phyloP scores from a whole-genome alignment of 2,797 vertebrate species.

The Arrhamphus sclerolepis region DNA sequence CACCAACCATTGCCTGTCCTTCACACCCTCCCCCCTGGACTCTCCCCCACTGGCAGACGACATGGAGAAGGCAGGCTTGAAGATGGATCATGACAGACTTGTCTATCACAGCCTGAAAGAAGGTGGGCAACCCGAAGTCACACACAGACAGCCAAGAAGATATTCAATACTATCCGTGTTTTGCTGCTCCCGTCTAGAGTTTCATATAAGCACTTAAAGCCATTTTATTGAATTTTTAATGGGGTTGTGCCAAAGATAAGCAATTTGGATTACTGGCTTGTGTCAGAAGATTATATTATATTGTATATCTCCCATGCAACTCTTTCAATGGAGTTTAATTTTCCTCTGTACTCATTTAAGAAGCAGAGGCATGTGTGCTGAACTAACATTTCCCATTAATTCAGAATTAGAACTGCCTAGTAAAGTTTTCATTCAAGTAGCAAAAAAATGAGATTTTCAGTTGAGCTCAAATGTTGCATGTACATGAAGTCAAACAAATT shows the following conservation, averaged over 20 bases:
- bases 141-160: conserved; percentile 29
- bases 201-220: conserved; percentile 29
- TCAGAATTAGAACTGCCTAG: no score
- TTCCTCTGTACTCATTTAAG: background rate
- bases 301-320: conserved; percentile 9
- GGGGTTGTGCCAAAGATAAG: conserved; percentile 21
- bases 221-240: conserved; percentile 35
- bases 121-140: conserved; percentile 72
- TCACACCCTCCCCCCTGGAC: conserved; percentile 75
- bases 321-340: background rate
- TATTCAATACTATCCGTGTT: conserved; percentile 40
- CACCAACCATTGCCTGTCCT: conserved; percentile 80
- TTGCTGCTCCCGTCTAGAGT: conserved; percentile 13
- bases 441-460: no score
- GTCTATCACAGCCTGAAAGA: conserved; percentile 84
- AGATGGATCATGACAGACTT: conserved; percentile 74
- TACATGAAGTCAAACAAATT: no score
- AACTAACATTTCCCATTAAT: no score
- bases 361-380: background rate
- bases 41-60: conserved; percentile 74
- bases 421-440: no score
- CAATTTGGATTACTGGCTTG: background rate
- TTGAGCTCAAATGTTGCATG: no score
- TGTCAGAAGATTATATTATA: background rate
- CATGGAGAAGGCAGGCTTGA: conserved; percentile 71